phyloP scores from a whole-genome alignment of 2,888 invertebrate genomes.

The Tetanocera ferruginea region DNA sequence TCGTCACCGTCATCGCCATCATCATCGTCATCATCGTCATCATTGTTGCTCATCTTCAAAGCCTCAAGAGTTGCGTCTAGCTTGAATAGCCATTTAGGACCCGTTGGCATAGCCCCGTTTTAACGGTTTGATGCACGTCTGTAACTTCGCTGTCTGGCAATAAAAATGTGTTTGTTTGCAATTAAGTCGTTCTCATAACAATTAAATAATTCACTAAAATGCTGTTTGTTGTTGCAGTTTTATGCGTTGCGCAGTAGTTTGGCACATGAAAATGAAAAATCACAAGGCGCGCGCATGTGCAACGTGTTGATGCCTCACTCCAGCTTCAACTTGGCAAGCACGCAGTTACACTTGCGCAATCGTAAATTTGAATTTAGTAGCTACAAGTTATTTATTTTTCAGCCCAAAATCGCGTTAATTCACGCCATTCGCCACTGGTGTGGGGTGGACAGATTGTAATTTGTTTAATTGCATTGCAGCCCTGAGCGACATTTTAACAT shows the following conservation, averaged over 20 bases:
- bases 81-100: background rate
- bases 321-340: background rate
- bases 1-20: background rate
- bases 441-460: constrained; percentile 63
- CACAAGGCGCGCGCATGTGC: background rate
- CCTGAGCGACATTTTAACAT: constrained; percentile 67
- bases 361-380: constrained; percentile 48
- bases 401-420: constrained; percentile 24
- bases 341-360: constrained; percentile 7
- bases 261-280: constrained; percentile 52
- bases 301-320: constrained; percentile 35
- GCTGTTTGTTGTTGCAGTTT: constrained; percentile 8
- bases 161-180: constrained; percentile 49
- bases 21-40: background rate
- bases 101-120: constrained; percentile 10
- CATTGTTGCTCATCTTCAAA: background rate
- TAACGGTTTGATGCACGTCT: constrained; percentile 2
- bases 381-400: constrained; percentile 54
- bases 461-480: constrained; percentile 69
- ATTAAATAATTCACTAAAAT: constrained; percentile 64
- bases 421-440: constrained; percentile 15
- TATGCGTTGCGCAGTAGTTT: constrained; percentile 24
- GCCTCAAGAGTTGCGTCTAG: background rate
- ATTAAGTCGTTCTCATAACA: constrained; percentile 69
- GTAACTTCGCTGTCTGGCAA: background rate